A percentile compares a stretch with the other conserved stretches of the same genome.
These are phyloP conservation scores for Paralichthys olivaceus DNA, from an alignment of 2,113 vertebrate genomes.

Conservation along the genomic window DNA sequence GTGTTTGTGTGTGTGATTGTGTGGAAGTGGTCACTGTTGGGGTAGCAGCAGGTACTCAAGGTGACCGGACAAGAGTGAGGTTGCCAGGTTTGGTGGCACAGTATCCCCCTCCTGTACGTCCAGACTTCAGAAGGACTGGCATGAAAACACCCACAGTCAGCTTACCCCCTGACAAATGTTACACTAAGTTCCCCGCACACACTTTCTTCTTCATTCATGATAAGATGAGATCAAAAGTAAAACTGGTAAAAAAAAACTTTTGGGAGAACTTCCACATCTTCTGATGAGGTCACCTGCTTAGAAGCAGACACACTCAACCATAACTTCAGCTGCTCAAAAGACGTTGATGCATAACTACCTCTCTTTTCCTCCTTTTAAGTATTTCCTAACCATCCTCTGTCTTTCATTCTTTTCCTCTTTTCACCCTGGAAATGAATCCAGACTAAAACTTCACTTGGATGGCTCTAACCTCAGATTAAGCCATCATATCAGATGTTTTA, in stretches of 20 bases:
- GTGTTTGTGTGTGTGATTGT: conserved; percentile 17
- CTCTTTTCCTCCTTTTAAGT: no score
- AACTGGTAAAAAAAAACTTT: neutral
- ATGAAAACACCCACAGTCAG: conserved; percentile 17
- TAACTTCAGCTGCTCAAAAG: no score
- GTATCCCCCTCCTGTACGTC: conserved; percentile 35
- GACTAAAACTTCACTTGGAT: no score
- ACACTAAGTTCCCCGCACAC: neutral
- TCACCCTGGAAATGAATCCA: no score
- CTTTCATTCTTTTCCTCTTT: no score
- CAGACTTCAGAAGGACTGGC: conserved; percentile 59
- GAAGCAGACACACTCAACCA: no score
- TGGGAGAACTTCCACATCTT: no score
- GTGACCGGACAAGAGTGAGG: conserved; percentile 62
- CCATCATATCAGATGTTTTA: no score
- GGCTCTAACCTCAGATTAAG: no score
- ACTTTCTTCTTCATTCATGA: neutral
- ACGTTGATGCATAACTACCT: no score
- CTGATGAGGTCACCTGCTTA: no score
- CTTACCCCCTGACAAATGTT: conserved; percentile 35
- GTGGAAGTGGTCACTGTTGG: conserved; percentile 23
- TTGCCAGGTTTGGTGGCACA: conserved; percentile 66
- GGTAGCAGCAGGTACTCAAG: conserved; percentile 66
- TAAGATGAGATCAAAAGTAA: neutral
- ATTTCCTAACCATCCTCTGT: no score